phyloP scores from a whole-genome alignment of 2,888 invertebrate genomes.

The Zootermopsis nevadensis region DNA sequence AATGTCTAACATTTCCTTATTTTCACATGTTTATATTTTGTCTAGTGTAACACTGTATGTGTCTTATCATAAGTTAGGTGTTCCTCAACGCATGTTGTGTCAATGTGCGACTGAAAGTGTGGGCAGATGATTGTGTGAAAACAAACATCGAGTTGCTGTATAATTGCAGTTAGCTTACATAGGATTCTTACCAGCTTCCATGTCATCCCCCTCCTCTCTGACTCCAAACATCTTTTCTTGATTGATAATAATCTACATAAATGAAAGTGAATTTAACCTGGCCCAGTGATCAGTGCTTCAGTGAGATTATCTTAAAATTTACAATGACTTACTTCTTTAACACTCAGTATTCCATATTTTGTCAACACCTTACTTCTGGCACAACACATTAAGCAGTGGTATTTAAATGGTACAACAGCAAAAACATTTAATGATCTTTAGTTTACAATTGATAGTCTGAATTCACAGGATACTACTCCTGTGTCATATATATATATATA shows the following conservation, averaged over 20 bases:
- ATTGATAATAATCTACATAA: conserved; percentile 4
- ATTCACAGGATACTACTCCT: too few species aligned
- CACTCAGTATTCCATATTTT: neutral
- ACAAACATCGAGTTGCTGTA: conserved; percentile 37
- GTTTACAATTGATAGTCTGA: too few species aligned
- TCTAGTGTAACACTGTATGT: conserved; percentile 51
- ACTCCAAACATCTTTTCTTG: conserved; percentile 15
- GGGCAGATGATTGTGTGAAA: conserved; percentile 23
- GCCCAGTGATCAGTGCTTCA: neutral
- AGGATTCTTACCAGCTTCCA: conserved; percentile 10
- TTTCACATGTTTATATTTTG: conserved; percentile 51
- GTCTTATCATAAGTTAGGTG: conserved; percentile 52
- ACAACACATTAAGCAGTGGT: too few species aligned
- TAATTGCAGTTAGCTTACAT: conserved; percentile 33
- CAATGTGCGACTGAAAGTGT: conserved; percentile 31
- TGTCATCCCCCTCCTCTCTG: neutral
- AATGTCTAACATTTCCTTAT: conserved; percentile 38
- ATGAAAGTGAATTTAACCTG: neutral
- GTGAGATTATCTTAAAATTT: neutral
- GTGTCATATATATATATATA: too few species aligned
- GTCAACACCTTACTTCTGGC: too few species aligned
- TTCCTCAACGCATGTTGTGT: conserved; percentile 42
- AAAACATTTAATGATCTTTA: too few species aligned
- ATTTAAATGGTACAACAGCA: too few species aligned
- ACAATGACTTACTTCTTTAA: neutral